Conservation (phyloP, 2,113 vertebrate species). For the Etheostoma cragini region DNA sequence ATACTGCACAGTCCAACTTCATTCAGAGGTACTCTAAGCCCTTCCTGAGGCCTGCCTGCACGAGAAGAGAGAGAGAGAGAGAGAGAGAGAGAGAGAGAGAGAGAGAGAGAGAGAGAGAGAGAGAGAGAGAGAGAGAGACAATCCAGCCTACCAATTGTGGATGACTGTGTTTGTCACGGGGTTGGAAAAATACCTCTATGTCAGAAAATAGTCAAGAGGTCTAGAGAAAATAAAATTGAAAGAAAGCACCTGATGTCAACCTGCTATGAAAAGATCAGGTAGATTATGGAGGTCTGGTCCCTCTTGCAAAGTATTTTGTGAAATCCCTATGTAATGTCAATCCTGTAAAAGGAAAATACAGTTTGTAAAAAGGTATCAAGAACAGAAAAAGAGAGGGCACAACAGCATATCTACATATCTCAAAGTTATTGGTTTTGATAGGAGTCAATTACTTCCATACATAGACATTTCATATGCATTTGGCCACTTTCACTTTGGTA, state of each 20-base stretch:
- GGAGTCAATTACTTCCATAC: slow-evolving; percentile 22
- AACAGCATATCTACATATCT: not conserved
- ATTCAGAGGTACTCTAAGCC: slow-evolving; percentile 55
- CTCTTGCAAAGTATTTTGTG: not conserved
- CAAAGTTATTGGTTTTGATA: slow-evolving; percentile 38
- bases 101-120: not conserved
- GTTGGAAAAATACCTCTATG: slow-evolving; percentile 30
- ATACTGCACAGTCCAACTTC: slow-evolving; percentile 60
- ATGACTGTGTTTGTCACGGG: slow-evolving; percentile 7
- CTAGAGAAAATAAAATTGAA: slow-evolving; percentile 18
- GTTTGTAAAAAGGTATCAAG: slow-evolving; percentile 1
- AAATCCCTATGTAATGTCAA: not conserved
- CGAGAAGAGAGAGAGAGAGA: not conserved
- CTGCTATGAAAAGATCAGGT: slow-evolving; percentile 2
- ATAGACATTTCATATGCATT: not conserved
- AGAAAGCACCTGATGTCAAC: slow-evolving; percentile 14
- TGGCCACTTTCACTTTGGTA: slow-evolving; percentile 17
- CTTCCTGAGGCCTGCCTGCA: slow-evolving; percentile 43
- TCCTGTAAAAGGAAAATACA: not conserved
- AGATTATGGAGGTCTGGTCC: slow-evolving; percentile 1
- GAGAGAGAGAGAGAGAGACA: too few species aligned
- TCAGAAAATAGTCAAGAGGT: slow-evolving; percentile 17
- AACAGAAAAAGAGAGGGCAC: not conserved
- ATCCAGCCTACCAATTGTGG: slow-evolving; percentile 3
- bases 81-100: slow-evolving; percentile 7